phyloP scores from a whole-genome alignment of 2,113 vertebrate species.

The Tragelaphus scriptus region DNA sequence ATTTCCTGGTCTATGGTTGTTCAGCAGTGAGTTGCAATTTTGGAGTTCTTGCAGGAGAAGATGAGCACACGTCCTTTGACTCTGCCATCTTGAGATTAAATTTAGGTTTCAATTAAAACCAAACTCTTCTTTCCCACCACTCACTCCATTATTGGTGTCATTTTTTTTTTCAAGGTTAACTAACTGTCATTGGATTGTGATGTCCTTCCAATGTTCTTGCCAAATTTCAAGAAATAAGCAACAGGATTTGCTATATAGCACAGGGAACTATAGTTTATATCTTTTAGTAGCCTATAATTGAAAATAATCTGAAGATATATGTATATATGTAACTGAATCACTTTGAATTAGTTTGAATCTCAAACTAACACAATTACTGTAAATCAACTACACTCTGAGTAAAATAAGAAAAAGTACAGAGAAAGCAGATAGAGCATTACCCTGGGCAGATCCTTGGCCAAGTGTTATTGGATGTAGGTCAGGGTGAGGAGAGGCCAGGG shows the following conservation, averaged over 20 bases:
- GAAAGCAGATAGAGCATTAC: neutral
- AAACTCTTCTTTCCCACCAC: neutral
- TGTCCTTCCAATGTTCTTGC: neutral
- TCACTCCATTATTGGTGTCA: neutral
- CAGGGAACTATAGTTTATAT: neutral
- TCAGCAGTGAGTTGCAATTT: neutral
- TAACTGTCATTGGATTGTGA: neutral
- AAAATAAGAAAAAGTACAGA: neutral
- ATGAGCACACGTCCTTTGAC: rapidly evolving
- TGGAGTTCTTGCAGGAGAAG: neutral
- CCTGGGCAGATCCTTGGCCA: neutral
- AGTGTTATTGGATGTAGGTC: neutral
- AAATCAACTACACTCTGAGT: neutral
- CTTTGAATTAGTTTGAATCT: neutral
- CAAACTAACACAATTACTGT: neutral
- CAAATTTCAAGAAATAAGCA: neutral
- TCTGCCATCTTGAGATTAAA: neutral
- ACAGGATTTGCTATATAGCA: neutral
- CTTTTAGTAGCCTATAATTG: neutral
- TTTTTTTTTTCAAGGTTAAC: neutral
- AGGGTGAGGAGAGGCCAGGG: neutral
- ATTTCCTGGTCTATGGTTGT: neutral
- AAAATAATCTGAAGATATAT: neutral
- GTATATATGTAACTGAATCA: neutral
- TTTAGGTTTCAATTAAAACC: neutral